These are phyloP conservation scores for Heliconius cydno DNA, from an alignment of 2,888 invertebrate species.

Conservation along the genomic window DNA sequence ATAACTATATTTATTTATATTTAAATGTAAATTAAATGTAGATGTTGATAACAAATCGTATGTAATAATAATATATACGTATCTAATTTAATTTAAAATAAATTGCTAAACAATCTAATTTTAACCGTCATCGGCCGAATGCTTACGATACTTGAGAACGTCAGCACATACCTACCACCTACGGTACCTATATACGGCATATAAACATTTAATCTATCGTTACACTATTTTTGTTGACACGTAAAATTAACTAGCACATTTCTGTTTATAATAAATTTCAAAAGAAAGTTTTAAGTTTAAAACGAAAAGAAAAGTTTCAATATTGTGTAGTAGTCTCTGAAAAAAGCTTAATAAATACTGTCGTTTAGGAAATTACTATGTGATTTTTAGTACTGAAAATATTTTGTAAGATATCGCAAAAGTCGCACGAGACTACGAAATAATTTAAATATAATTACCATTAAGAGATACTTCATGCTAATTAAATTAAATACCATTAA, in stretches of 20 bases:
- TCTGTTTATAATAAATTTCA: constrained; percentile 58
- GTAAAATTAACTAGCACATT: constrained; percentile 57
- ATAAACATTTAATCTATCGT: constrained; percentile 28
- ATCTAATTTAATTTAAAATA: not conserved
- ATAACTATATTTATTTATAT: not conserved
- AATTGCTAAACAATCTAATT: not conserved
- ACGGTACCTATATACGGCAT: not conserved
- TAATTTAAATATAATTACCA: not conserved
- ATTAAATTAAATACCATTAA: not conserved
- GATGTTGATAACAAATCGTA: too few relatives aligned
- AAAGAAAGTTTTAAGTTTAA: constrained; percentile 47
- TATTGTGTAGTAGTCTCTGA: too few relatives aligned
- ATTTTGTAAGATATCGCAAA: not conserved
- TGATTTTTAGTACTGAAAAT: not conserved
- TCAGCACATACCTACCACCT: not conserved
- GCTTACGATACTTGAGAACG: not conserved
- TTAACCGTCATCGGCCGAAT: not conserved
- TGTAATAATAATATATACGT: not conserved
- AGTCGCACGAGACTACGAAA: not conserved
- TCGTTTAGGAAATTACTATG: too few relatives aligned
- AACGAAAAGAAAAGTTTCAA: too few relatives aligned
- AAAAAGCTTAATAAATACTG: too few relatives aligned
- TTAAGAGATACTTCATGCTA: not conserved
- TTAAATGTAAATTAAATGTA: not conserved
- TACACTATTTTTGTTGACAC: constrained; percentile 35